Evolutionary conservation across 2,888 invertebrate genomes (phyloP).

Genomic region (Epinotia ramella): DNA sequence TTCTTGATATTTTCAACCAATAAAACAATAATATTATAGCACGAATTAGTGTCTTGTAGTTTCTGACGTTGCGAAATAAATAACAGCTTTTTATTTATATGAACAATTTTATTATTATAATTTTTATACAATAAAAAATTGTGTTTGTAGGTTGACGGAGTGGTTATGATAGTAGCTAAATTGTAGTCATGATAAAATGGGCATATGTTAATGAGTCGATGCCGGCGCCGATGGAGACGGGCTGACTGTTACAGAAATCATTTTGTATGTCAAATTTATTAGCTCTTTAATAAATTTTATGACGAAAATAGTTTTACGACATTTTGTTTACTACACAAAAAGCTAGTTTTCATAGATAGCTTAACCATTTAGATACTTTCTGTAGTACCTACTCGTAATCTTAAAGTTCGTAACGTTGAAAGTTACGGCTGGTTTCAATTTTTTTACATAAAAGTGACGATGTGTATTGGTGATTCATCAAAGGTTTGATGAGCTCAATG

Average conservation of each 20-base stretch:
- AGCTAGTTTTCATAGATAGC: conserved; percentile 6
- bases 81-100: conserved; percentile 69
- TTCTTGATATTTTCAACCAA: conserved; percentile 75
- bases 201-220: conserved; percentile 23
- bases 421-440: no score
- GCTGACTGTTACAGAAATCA: conserved; percentile 11
- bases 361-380: conserved; percentile 39
- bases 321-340: conserved; percentile 21
- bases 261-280: conserved; percentile 23
- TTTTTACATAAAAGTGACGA: no score
- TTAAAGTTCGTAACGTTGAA: not conserved
- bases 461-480: no score
- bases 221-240: conserved; percentile 7
- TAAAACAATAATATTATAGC: conserved; percentile 82
- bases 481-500: no score
- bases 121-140: conserved; percentile 77
- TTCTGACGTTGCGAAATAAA: conserved; percentile 68
- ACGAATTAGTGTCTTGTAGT: conserved; percentile 65
- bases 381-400: conserved; percentile 6
- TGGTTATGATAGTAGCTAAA: conserved; percentile 58
- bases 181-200: conserved; percentile 42
- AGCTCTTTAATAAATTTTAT: conserved; percentile 11
- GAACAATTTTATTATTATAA: conserved; percentile 71
- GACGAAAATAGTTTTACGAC: conserved; percentile 32
- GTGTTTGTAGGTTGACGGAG: conserved; percentile 56